Evolutionary conservation across 2,113 vertebrate genomes (phyloP), one percentile per base, ranked within the genome.

Genomic region (Martes martes): DNA sequence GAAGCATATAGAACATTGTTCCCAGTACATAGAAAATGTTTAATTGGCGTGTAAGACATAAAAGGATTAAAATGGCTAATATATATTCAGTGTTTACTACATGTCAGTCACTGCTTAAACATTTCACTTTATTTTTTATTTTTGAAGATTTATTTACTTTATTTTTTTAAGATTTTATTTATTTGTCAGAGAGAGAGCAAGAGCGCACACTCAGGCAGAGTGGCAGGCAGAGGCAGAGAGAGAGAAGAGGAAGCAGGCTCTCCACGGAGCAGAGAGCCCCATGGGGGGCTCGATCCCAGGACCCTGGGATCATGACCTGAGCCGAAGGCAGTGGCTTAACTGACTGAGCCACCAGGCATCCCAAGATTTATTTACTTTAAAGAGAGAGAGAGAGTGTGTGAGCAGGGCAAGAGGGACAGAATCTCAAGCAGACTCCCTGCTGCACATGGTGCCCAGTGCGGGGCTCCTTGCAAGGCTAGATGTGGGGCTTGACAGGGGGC

Each of bases 1-100:
- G 73, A 90, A 96, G 21, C 39, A 96, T 36, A 76, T 69, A 88
- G 57, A 65, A 91, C 36, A 90, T 86, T 69, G 16, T 95, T 94
- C 26, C 18, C 8, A 84, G 69, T 76, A 80, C 7, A 61, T 39
- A 91, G 55, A 94, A 96, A 83, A 79, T 89, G 45, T 78, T 89
- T 39, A 76, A 6, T 59, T 81, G 80, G 45, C 76, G 14, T 21
- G 31, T 81, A 91, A 67, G 45, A 57, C 39, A 69, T 57, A 65
- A 71, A 74, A 80, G 86, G 52, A 91, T 96, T 78, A 65, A 1
- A 79, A 19, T 59, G 86, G 55, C 71, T 78, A n/a, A 85, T 74
- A 90, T 95, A 84, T 90, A 86, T 33, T 94, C 39, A 74, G 26
- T 79, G 1, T 69, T 93, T 95, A 80, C 69, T 26, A 59, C 13